Base-by-base conservation (phyloP, 2,888 invertebrate genomes). In the Papilio gigon region DNA sequence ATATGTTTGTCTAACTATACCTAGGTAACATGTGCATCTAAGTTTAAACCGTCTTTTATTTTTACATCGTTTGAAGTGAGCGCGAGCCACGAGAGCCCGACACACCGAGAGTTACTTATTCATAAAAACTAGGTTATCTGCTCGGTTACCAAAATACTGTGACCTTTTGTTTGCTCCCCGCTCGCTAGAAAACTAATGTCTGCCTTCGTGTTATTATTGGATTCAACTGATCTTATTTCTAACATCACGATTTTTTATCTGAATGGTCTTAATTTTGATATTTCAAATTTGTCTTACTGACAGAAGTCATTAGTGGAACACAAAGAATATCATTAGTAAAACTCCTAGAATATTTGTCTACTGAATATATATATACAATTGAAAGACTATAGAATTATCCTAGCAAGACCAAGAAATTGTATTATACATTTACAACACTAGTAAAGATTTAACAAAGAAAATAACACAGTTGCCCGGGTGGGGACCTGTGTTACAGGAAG, bases 111-210 rank as follows among this genome's bases (percentile, higher is more conserved):
- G 20, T 65, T 40, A 53, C 12, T 65, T 65, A 65, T 42, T 65
- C 42, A 65, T 58, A 56, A 40, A 53, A 40, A 58, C 56, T 58
- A 30, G 27, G 56, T 65, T 65, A 65, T 42, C 42, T 65, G 30
- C 22, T 14, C 30, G 42, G 20, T 30, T 11, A 65, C 56, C 30
- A 58, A 56, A 65, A 65, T 40, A 65, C 30, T 30, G 27, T 30
- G 42, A 56, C 56, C 56, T 65, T 65, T 65, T 42, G 27, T 27
- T 42, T 0, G 14, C 22, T 20, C 11, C 20, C 8, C 25, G 6
- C 25, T 62, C 20, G 11, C 14, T 25, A 3, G 20, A 12, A 17
- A 30, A 56, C 25, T 40, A n/a, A 56, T 58, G 40, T 40, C 25
- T 40, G 37, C 6, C 27, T 61, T 4, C 53, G 20, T 30, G 14